Conservation (phyloP, 2,797 vertebrate genomes). For the Lepilemur ruficaudatus region DNA sequence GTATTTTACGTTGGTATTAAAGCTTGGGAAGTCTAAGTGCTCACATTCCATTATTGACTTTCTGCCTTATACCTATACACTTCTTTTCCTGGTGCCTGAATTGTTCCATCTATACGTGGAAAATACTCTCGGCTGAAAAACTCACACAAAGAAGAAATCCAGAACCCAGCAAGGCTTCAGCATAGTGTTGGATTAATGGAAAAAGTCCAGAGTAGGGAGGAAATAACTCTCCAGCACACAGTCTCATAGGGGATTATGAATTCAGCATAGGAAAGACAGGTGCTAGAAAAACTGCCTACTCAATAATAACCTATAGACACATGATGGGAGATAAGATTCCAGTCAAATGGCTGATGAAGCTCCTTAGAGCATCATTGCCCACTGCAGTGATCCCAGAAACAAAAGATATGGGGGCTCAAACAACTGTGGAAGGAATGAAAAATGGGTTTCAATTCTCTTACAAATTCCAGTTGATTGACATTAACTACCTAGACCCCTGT, state of each 20-base stretch:
- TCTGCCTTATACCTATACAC: neutral
- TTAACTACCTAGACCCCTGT: neutral
- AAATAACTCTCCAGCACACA: neutral
- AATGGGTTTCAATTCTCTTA: constrained; percentile 14
- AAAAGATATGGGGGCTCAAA: neutral
- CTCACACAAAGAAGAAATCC: neutral
- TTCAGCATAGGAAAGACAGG: neutral
- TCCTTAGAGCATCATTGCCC: neutral
- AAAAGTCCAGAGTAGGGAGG: neutral
- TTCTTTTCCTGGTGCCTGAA: neutral
- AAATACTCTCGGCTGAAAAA: neutral
- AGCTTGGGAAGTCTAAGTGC: neutral
- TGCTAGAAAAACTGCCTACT: neutral
- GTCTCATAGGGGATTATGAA: neutral
- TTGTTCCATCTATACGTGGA: neutral
- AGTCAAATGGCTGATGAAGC: neutral
- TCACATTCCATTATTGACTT: neutral
- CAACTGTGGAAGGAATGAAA: neutral
- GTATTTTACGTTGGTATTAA: neutral
- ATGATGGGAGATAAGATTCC: neutral
- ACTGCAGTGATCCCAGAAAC: neutral
- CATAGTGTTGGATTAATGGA: neutral
- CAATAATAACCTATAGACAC: neutral
- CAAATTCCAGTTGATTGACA: neutral
- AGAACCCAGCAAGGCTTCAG: neutral